phyloP scores from a whole-genome alignment of 2,797 vertebrate species.

The Martes flavigula region DNA sequence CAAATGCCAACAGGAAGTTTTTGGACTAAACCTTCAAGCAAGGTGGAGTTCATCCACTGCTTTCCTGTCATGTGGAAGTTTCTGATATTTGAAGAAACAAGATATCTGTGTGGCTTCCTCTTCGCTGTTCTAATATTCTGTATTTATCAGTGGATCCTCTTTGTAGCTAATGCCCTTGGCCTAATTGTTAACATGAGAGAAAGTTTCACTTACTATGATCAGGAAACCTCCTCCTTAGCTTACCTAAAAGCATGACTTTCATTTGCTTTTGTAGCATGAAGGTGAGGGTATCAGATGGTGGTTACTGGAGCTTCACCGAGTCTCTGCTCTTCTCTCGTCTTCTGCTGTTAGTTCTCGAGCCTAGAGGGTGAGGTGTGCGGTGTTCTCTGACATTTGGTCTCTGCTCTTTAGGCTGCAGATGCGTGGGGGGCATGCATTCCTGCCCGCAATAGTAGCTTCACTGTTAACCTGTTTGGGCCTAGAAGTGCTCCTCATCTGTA shows the following conservation, averaged over 20 bases:
- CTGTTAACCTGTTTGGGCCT: conserved; percentile 52
- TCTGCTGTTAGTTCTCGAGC: background rate
- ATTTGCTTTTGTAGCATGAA: conserved; percentile 41
- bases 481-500: conserved; percentile 77
- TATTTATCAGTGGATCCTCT: conserved; percentile 73
- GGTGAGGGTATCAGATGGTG: background rate
- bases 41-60: conserved; percentile 75
- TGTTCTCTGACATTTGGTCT: background rate
- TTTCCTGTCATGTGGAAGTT: conserved; percentile 64
- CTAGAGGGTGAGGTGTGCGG: conserved; percentile 41
- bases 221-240: conserved; percentile 32
- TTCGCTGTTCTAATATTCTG: conserved; percentile 50
- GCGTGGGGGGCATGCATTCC: conserved; percentile 47
- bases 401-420: background rate
- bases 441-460: conserved; percentile 52
- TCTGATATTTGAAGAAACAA: conserved; percentile 64
- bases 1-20: conserved; percentile 95
- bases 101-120: conserved; percentile 63
- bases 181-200: conserved; percentile 65
- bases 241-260: conserved; percentile 43
- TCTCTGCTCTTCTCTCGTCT: conserved; percentile 31
- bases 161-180: conserved; percentile 70
- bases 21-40: conserved; percentile 87
- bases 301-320: background rate
- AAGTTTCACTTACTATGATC: conserved; percentile 48